Evolutionary conservation across 2,797 vertebrate genomes (phyloP).

Genomic region (Iguana delicatissima): DNA sequence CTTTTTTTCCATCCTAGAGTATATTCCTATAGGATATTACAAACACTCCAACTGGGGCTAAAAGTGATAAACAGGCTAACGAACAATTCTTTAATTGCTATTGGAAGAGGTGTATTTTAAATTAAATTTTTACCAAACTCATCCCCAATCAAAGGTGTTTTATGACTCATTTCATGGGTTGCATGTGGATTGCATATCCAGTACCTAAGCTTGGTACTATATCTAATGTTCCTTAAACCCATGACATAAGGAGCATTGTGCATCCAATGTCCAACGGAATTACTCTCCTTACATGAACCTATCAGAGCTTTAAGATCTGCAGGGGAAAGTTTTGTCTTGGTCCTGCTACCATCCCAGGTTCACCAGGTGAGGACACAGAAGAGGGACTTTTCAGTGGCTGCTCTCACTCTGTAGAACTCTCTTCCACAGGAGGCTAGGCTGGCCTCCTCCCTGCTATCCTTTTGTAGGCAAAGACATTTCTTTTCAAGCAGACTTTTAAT

Average conservation of each 20-base stretch:
- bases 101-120: slow-evolving; percentile 28
- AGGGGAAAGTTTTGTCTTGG: too few relatives aligned
- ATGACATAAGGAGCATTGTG: not conserved
- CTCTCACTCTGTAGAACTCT: too few relatives aligned
- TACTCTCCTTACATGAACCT: too few relatives aligned
- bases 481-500: too few relatives aligned
- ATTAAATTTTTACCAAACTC: slow-evolving; percentile 14
- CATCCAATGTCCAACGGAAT: not conserved
- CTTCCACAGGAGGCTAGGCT: too few relatives aligned
- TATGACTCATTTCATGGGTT: not conserved
- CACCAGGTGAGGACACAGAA: too few relatives aligned
- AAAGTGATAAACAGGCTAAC: slow-evolving; percentile 16
- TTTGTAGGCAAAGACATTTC: too few relatives aligned
- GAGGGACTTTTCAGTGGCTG: too few relatives aligned
- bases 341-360: too few relatives aligned
- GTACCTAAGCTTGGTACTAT: not conserved
- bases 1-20: slow-evolving; percentile 27
- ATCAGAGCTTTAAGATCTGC: too few relatives aligned
- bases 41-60: slow-evolving; percentile 17
- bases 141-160: not conserved
- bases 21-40: not conserved
- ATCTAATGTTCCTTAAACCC: not conserved
- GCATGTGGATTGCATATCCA: not conserved
- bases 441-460: too few relatives aligned
- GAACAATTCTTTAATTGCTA: slow-evolving; percentile 28